phyloP scores from a whole-genome alignment of 2,113 vertebrate species.

The Proterorhinus semilunaris region DNA sequence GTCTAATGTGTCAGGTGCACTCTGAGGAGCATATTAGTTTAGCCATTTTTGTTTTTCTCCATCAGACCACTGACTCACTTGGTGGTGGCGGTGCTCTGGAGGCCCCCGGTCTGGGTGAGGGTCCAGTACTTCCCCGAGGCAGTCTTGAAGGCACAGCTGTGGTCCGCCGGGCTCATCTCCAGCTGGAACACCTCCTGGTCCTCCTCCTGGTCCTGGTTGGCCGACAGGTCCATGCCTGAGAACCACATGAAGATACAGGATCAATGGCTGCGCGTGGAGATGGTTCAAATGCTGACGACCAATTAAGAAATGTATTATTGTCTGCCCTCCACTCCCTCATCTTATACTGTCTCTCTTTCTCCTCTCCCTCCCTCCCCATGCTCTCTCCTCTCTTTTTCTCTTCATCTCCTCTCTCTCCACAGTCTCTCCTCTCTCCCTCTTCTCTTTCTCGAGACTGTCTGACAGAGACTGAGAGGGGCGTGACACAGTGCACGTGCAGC shows the following conservation, averaged over 20 bases:
- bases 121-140: slow-evolving; percentile 96
- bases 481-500: neutral
- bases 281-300: too few species aligned
- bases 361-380: too few species aligned
- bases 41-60: too few species aligned
- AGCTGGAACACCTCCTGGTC: slow-evolving; percentile 98
- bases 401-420: too few species aligned
- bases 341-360: too few species aligned
- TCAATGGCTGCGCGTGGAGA: slow-evolving; percentile 3
- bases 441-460: too few species aligned
- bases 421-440: neutral
- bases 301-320: too few species aligned
- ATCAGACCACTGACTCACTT: slow-evolving; percentile 79
- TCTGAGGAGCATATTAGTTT: too few species aligned
- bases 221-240: slow-evolving; percentile 92
- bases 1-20: too few species aligned
- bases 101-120: slow-evolving; percentile 84
- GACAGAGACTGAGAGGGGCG: too few species aligned
- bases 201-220: slow-evolving; percentile 93
- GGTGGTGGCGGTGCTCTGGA: slow-evolving; percentile 89
- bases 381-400: too few species aligned
- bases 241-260: slow-evolving; percentile 20
- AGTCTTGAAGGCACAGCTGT: slow-evolving; percentile 91
- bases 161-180: slow-evolving; percentile 92
- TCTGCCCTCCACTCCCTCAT: too few species aligned